These are phyloP conservation scores for Podocnemis expansa DNA, from an alignment of 2,113 vertebrate species.

Conservation along the genomic window DNA sequence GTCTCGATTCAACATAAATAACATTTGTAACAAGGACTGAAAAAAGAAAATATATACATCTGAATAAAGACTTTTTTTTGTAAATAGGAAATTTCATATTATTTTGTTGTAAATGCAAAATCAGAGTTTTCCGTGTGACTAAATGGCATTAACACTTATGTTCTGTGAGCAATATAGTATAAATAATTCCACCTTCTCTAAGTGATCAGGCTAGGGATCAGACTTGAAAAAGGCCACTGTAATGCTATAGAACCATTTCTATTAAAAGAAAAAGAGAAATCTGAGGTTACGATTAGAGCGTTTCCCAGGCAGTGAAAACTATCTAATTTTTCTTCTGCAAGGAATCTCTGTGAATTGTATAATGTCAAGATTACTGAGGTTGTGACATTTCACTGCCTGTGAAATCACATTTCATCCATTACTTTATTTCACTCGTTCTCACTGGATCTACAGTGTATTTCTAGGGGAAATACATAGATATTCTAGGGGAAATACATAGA, in stretches of 20 bases:
- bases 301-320: not conserved
- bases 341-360: not conserved
- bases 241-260: not conserved
- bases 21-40: not conserved
- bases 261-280: not conserved
- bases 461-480: not conserved
- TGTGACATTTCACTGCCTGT: not conserved
- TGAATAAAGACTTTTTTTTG: not conserved
- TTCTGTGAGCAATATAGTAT: not conserved
- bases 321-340: not conserved
- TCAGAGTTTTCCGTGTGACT: not conserved
- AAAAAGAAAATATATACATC: not conserved
- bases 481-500: too few relatives aligned
- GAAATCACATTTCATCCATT: not conserved
- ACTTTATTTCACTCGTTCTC: not conserved
- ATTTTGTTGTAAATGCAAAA: slow-evolving; percentile 3
- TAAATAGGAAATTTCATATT: slow-evolving; percentile 25
- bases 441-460: not conserved
- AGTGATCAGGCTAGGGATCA: not conserved
- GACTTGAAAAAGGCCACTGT: not conserved
- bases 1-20: not conserved
- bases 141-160: not conserved
- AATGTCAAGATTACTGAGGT: not conserved
- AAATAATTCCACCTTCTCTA: not conserved
- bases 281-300: not conserved